Evolutionary conservation across 2,797 vertebrate genomes (phyloP).

Genomic region (Sebastes oblongus): DNA sequence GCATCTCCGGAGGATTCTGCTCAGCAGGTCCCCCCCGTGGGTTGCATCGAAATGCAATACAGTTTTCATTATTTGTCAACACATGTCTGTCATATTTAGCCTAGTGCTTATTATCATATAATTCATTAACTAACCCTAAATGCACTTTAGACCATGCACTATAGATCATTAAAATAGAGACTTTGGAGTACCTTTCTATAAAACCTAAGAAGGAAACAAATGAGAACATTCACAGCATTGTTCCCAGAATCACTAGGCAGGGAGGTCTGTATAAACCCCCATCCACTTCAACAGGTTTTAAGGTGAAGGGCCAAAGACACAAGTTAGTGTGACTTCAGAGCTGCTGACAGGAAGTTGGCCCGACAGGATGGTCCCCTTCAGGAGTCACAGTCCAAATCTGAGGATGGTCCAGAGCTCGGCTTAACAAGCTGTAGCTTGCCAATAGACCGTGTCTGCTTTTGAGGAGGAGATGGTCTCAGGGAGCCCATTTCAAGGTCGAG

Average conservation of each 20-base stretch:
- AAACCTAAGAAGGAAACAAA: background rate
- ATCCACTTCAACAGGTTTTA: slow-evolving; percentile 16
- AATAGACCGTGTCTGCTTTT: slow-evolving; percentile 17
- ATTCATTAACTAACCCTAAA: no score
- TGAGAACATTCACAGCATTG: background rate
- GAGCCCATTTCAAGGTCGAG: slow-evolving; percentile 32
- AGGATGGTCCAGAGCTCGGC: slow-evolving; percentile 16
- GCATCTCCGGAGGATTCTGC: no score
- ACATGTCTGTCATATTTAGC: no score
- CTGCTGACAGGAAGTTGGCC: slow-evolving; percentile 64
- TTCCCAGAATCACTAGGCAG: background rate
- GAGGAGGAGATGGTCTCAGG: slow-evolving; percentile 25
- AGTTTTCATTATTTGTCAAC: no score
- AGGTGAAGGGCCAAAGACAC: slow-evolving; percentile 23
- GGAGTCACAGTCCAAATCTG: slow-evolving; percentile 28
- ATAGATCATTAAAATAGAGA: no score
- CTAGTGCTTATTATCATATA: no score
- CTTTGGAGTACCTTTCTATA: background rate
- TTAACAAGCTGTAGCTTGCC: slow-evolving; percentile 36
- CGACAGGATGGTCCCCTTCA: slow-evolving; percentile 8
- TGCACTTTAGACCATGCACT: no score
- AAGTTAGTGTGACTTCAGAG: slow-evolving; percentile 30
- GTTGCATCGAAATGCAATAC: no score
- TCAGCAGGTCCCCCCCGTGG: no score
- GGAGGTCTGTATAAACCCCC: background rate